Base-by-base conservation (phyloP, 2,797 vertebrate genomes). In the Sitta carolinensis region DNA sequence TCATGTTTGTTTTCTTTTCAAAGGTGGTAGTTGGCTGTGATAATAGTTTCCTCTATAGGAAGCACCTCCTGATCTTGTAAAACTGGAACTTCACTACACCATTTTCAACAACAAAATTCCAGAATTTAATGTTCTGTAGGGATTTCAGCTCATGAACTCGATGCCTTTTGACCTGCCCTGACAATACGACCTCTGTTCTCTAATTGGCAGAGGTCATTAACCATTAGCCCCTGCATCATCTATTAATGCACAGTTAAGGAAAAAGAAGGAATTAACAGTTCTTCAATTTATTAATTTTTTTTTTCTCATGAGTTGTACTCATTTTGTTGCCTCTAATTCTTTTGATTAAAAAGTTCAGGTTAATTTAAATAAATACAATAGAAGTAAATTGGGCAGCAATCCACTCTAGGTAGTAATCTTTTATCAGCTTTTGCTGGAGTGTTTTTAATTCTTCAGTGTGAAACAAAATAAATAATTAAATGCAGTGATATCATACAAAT, bases 291-390 rank as follows among this genome's bases (percentile, higher is more conserved):
- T 59, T 50, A 17, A 5, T 27, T 27, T 11, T n/a, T 84, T 84
- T 36, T 94, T 90, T 43, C 48, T 70, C 29, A 63, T 55, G 13
- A 52, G 3, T 48, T 57, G 9, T 64, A 63, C 19, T 32, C 13
- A 34, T 57, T 96, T 90, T 86, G n/a, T 62, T 92, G 16, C 85
- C 59, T 20, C 16, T 61, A 69, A 78, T 78, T 77, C 12, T 90
- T 96, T 63, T 81, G 19, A 73, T 75, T 20, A 4, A 90, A 86
- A 75, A 83, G 11, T 90, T 66, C 29, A 59, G 18, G 26, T 90
- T 51, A 27, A 94, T 94, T 88, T 96, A 40, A 96, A 69, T 86
- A 82, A 84, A 57, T 81, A 54, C 42, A 87, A 19, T 34, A 38
- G 59, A 91, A 55, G 40, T 43, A 69, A 81, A 51, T 51, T 11